Percentiles rank a stretch among this genome's conserved stretches.
phyloP scores from a whole-genome alignment of 2,113 vertebrate species.

The Gallinago media region DNA sequence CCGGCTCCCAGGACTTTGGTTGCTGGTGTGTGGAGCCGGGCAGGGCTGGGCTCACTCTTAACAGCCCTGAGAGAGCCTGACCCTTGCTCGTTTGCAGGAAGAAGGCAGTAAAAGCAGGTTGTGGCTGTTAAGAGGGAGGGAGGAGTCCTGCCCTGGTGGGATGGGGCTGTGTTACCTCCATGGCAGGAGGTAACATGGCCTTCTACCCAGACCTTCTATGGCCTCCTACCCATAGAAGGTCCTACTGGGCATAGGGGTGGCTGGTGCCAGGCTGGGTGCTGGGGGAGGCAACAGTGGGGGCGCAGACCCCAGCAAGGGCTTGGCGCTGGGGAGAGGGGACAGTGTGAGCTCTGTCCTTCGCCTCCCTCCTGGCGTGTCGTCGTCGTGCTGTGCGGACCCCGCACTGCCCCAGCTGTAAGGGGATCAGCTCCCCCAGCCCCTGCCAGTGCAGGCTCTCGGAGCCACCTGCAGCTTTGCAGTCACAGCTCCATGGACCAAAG shows the following conservation, averaged over 20 bases:
- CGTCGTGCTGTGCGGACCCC: neutral
- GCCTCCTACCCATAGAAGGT: neutral
- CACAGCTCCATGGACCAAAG: fast-evolving
- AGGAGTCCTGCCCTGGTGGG: fast-evolving
- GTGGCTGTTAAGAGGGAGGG: neutral
- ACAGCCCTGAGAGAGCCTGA: neutral
- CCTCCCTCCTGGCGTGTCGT: fast-evolving
- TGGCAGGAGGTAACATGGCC: neutral
- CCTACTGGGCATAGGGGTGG: fast-evolving
- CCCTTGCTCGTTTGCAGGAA: neutral
- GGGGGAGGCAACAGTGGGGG: fast-evolving
- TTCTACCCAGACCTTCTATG: too few species aligned
- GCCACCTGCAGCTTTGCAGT: neutral
- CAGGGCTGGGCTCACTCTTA: neutral
- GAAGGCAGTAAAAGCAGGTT: neutral
- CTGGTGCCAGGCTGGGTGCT: neutral
- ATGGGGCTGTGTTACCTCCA: fast-evolving
- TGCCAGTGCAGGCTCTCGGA: neutral
- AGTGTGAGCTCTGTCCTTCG: fast-evolving
- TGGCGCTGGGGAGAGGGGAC: neutral
- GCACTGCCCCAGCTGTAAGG: neutral
- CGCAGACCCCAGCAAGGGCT: neutral
- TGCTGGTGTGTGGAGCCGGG: fast-evolving
- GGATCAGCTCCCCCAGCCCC: neutral
- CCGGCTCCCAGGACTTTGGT: neutral